Percentiles rank a stretch among this genome's conserved stretches.
Conservation (phyloP, 2,888 invertebrate species). For the Nomada ruficornis region DNA sequence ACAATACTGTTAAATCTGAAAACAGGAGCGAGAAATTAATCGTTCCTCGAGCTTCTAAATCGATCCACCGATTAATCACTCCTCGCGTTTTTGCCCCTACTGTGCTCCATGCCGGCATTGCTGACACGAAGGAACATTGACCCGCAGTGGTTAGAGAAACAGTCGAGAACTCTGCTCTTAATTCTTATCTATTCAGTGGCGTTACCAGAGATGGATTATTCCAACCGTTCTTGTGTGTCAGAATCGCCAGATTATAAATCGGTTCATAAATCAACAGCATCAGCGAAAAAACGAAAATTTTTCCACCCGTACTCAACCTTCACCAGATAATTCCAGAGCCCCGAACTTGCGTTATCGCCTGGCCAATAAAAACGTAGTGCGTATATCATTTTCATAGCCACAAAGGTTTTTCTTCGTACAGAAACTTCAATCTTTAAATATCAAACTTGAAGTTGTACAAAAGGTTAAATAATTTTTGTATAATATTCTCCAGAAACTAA, state of each 20-base stretch:
- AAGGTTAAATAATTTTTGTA: too few relatives aligned
- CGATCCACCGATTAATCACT: slow-evolving; percentile 23
- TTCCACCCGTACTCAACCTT: background rate
- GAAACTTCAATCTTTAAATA: too few relatives aligned
- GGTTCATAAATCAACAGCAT: slow-evolving; percentile 29
- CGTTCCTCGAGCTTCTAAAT: slow-evolving; percentile 5
- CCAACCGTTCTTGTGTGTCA: slow-evolving; percentile 18
- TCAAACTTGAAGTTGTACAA: too few relatives aligned
- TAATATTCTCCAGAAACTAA: too few relatives aligned
- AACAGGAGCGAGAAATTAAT: slow-evolving; percentile 16
- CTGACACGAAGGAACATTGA: slow-evolving; percentile 1
- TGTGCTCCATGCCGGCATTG: background rate
- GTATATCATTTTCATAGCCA: too few relatives aligned
- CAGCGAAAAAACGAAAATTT: slow-evolving; percentile 2
- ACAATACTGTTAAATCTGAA: background rate
- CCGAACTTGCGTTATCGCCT: too few relatives aligned
- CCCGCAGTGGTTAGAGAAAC: background rate
- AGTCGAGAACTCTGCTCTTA: slow-evolving; percentile 12
- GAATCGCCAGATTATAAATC: slow-evolving; percentile 27
- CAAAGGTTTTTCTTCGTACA: too few relatives aligned
- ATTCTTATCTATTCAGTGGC: slow-evolving; percentile 5
- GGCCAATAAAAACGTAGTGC: too few relatives aligned
- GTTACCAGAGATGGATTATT: slow-evolving; percentile 20
- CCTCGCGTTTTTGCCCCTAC: background rate
- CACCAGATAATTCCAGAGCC: background rate